Conservation (phyloP, 2,888 invertebrate genomes). For the Trichopoda pennipes region DNA sequence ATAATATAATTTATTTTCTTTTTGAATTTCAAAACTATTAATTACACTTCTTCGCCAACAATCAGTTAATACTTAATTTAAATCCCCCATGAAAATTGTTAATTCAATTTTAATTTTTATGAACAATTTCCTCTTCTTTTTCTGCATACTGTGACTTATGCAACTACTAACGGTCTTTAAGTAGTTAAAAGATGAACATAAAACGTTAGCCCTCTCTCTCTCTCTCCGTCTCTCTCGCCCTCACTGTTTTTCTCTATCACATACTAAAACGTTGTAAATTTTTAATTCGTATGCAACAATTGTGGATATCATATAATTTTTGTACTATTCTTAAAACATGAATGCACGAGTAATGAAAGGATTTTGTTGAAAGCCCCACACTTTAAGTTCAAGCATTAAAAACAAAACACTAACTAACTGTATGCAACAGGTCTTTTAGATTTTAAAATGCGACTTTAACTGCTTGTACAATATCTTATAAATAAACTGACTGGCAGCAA, state of each 20-base stretch:
- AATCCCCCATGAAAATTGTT: constrained; percentile 7
- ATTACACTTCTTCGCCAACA: background rate
- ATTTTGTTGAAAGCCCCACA: constrained; percentile 58
- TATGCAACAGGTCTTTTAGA: constrained; percentile 57
- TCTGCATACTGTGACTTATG: background rate
- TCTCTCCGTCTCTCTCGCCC: no score
- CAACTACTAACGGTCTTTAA: constrained; percentile 48
- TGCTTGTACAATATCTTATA: constrained; percentile 4
- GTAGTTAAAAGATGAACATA: constrained; percentile 30
- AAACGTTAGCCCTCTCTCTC: background rate
- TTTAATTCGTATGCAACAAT: constrained; percentile 49
- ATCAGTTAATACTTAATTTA: background rate
- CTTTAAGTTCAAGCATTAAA: constrained; percentile 42
- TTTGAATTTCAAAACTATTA: no score
- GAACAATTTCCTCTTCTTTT: constrained; percentile 44
- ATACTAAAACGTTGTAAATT: background rate
- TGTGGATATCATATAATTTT: constrained; percentile 57
- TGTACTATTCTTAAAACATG: constrained; percentile 58
- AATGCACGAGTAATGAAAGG: constrained; percentile 54
- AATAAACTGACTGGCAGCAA: constrained; percentile 51
- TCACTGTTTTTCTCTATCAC: background rate
- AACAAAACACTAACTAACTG: constrained; percentile 27
- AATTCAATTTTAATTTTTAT: constrained; percentile 51
- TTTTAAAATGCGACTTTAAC: constrained; percentile 14
- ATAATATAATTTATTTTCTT: background rate